Evolutionary conservation across 1,140 invertebrate genomes (phyloP).

Genomic region (Cataglyphis hispanica): DNA sequence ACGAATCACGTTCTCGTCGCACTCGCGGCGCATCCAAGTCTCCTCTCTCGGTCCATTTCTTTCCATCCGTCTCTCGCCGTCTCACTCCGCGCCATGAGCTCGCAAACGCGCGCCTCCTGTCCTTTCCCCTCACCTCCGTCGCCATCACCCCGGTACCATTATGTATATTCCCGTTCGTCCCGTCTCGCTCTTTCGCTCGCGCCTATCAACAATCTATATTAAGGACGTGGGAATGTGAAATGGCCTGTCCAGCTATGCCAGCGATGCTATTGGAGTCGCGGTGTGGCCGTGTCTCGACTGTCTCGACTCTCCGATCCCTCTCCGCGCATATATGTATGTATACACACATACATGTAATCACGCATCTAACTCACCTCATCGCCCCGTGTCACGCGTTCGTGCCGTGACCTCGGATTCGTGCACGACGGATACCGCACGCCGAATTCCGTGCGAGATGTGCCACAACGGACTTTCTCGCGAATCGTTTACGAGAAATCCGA

Average conservation of each 20-base stretch:
- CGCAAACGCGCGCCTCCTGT: conserved; percentile 8
- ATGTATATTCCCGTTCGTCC: conserved; percentile 58
- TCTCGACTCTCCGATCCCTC: conserved; percentile 34
- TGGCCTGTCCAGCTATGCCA: conserved; percentile 76
- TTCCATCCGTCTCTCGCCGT: conserved; percentile 42
- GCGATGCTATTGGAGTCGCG: conserved; percentile 67
- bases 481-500: conserved; percentile 51
- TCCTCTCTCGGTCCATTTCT: conserved; percentile 61
- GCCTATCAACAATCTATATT: conserved; percentile 81
- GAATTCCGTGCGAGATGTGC: conserved; percentile 52
- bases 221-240: conserved; percentile 83
- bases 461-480: conserved; percentile 51
- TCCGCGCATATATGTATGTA: not conserved
- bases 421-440: conserved; percentile 56
- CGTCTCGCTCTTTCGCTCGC: conserved; percentile 56
- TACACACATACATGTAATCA: not conserved
- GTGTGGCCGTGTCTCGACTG: conserved; percentile 72
- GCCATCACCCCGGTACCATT: conserved; percentile 40
- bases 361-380: conserved; percentile 49
- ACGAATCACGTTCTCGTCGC: conserved; percentile 21
- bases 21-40: conserved; percentile 41
- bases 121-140: conserved; percentile 40
- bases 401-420: conserved; percentile 53
- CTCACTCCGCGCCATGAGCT: conserved; percentile 45
- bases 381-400: conserved; percentile 42